Evolutionary conservation across 2,888 invertebrate genomes (phyloP).

Genomic region (Lysandra bellargus): DNA sequence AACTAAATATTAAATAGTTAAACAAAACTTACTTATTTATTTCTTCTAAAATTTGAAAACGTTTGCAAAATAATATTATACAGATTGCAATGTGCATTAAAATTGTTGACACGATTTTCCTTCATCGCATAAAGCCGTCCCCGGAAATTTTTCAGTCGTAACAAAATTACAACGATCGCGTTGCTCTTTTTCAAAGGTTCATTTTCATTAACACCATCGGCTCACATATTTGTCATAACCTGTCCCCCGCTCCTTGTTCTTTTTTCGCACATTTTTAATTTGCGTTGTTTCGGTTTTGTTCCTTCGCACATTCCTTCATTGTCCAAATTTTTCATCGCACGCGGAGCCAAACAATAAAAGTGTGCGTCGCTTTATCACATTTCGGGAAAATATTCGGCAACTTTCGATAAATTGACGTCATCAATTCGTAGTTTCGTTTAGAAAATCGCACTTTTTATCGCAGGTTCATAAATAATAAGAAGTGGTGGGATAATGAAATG

Average conservation of each 20-base stretch:
- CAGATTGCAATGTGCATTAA: not conserved
- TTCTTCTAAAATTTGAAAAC: not conserved
- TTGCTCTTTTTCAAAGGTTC: constrained; percentile 63
- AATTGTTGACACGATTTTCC: not conserved
- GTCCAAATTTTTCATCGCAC: constrained; percentile 50
- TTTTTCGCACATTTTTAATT: constrained; percentile 77
- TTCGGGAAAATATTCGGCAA: constrained; percentile 29
- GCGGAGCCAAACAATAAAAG: constrained; percentile 7
- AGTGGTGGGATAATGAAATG: constrained; percentile 46
- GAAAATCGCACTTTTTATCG: not conserved
- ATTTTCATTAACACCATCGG: constrained; percentile 78
- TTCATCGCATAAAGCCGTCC: constrained; percentile 18
- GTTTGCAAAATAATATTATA: not conserved
- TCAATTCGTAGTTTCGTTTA: not conserved
- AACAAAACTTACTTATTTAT: not conserved
- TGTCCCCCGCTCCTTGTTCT: constrained; percentile 61
- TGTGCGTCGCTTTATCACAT: constrained; percentile 29
- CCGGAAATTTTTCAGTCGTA: constrained; percentile 42
- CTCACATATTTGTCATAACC: constrained; percentile 81
- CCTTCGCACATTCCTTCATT: constrained; percentile 56
- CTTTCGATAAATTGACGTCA: constrained; percentile 20
- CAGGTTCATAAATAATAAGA: constrained; percentile 53
- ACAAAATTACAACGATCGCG: constrained; percentile 50
- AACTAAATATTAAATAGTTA: too few species aligned
- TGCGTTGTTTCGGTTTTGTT: constrained; percentile 69